Base-by-base conservation (phyloP, 1,140 invertebrate genomes). In the Forficula auricularia region DNA sequence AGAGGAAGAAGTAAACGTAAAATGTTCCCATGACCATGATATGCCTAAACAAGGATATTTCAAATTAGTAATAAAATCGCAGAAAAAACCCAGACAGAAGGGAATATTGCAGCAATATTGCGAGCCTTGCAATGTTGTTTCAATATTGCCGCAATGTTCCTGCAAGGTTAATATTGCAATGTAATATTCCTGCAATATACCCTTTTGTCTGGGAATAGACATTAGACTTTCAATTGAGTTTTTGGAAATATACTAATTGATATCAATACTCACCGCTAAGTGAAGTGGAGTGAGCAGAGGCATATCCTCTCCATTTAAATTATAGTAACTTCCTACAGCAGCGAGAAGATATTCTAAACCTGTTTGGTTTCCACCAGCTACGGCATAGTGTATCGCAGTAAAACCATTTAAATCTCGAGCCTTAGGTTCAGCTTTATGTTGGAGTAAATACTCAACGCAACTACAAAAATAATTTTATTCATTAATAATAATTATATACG, bases 401-500 rank as follows among this genome's bases (percentile, higher is more conserved):
- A 64, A 71, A 20, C 69, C 68, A 16, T 61, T 54, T 34, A 55
- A 59, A 47, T 77, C 74, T 8, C 59, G 54, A 13, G 70, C 51
- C 36, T 55, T 59, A 3, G 69, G 62, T 52, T 73, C 60, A 2
- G 72, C 71, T 49, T 65, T 69, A 49, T 72, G 65, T 33, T 67
- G 59, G 12, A 78, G 46, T 15, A 78, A 53, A 45, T 71, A 66
- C 42, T 72, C 63, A 2, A 77, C 65, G 48, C 71, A 71, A 41
- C 66, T 70, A 47, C n/a, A 55, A 51, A 48, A 35, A 27, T 27
- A 6, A 27, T 27, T 27, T 10, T n/a, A n/a, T n/a, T n/a, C n/a
- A n/a, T 44, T 36, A 36, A 8, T n/a, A 31, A 7, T 7, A 31
- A n/a, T 31, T 8, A n/a, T 8, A 31, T 31, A n/a, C n/a, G n/a